Evolutionary conservation across 2,797 vertebrate genomes (phyloP), one percentile per base, ranked within the genome.

Genomic region (Channa striata): DNA sequence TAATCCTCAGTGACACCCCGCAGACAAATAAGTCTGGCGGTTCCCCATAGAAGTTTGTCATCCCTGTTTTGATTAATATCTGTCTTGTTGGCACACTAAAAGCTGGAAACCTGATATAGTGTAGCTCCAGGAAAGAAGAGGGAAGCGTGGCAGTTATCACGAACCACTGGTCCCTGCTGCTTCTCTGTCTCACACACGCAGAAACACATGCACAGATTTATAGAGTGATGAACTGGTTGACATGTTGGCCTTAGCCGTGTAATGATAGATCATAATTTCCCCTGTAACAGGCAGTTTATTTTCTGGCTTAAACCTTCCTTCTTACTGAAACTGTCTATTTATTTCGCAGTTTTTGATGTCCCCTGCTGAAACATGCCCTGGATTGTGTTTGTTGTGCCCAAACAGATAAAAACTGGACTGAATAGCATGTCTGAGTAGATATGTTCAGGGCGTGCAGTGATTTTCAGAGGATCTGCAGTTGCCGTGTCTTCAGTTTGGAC

Each of bases 1-100:
- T 79, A 60, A 78, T 78, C 68, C 57, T 54, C 67, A 52, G 69
- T 74, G 78, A 84, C 70, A 80, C 70, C 48, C 51, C 43, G 9
- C 37, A 82, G 80, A 90, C 81, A 84, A 81, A 89, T 70, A 81
- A 46, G 69, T 77, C 62, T 78, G 74, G 77, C 80, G 74, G 73
- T 62, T 80, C 72, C 65, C 75, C 69, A 60, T 72, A 74, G 73
- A 85, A 46, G 69, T 83, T 80, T 86, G 77, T 83, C 77, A 73
- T 70, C 49, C 47, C 59, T 25, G 66, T 77, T 85, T 78, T 89
- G 88, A 93, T 91, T 80, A 82, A 88, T 88, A 81, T 81, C 83
- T 77, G 75, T 57, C 64, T 61, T 67, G 66, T 56, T 85, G 78
- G 77, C 78, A 82, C 64, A 43, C 42, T 52, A 64, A 48, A 78